Base-by-base conservation (phyloP, 2,797 vertebrate species). In the Falco cherrug region DNA sequence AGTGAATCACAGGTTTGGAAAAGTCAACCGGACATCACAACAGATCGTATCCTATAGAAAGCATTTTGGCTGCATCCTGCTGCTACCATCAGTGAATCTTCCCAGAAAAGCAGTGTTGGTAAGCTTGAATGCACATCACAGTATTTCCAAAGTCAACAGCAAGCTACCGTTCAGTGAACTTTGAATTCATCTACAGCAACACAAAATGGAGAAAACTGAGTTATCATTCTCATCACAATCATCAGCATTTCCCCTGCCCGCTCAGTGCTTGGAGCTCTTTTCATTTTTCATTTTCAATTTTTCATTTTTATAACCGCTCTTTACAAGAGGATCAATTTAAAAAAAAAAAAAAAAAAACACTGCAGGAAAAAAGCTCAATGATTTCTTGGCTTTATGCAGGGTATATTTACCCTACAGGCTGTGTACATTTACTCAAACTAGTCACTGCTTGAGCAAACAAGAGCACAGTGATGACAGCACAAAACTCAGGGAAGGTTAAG, bases 101-200 rank as follows among this genome's bases (percentile, higher is more conserved):
- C 60, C 48, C 61, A 89, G 71, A 75, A 81, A 75, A 0, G 0
- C 16, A 11, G n/a, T 5, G 39, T 0, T 87, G 75, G 37, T 57
- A 70, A 85, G 87, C 76, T 26, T 41, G 37, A 87, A 79, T 14
- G 69, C n/a, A 3, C 41, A 94, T 48, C 37, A 65, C 81, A 73
- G 43, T 20, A 79, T 73, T 76, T 54, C 47, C 65, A 54, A 93
- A 95, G 80, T 39, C 85, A 88, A 17, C 20, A 4, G 74, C 65
- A 93, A 82, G 74, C 77, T 82, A 65, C 77, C 86, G 84, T 59
- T 87, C 92, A 89, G 67, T 90, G 74, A 93, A 63, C 89, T 90
- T 1, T 35, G 43, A 93, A 79, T 93, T 87, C 63, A 69, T 81
- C 47, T 79, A 47, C 2, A 82, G 80, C 0, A 0, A 67, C 64